Conservation (phyloP, 2,797 vertebrate genomes). For the Pteronotus mesoamericanus region DNA sequence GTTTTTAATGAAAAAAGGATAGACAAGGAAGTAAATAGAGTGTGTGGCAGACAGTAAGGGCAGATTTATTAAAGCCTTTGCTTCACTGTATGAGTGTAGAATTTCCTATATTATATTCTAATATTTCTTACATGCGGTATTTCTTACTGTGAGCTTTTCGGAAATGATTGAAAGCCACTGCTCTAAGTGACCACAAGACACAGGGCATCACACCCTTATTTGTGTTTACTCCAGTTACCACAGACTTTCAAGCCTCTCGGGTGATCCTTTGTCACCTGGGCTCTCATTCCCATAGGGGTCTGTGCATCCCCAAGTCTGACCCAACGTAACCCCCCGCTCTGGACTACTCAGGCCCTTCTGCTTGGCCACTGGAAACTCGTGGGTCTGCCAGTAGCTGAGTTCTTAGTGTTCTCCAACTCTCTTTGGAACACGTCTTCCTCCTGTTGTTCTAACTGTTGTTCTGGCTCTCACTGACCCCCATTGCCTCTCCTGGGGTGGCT, state of each 20-base stretch:
- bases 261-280: not conserved
- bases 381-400: not conserved
- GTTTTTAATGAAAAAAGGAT: not conserved
- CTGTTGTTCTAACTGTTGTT: not conserved
- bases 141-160: not conserved
- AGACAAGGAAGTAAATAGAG: not conserved
- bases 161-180: not conserved
- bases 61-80: not conserved
- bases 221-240: not conserved
- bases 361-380: not conserved
- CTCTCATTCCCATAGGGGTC: not conserved
- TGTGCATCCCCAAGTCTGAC: not conserved
- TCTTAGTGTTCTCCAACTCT: not conserved
- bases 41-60: not conserved
- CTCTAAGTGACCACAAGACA: not conserved
- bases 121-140: not conserved
- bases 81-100: not conserved
- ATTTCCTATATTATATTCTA: not conserved
- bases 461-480: not conserved
- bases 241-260: not conserved
- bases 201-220: not conserved
- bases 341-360: not conserved
- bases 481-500: not conserved
- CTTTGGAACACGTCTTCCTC: not conserved
- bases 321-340: not conserved